A percentile compares a stretch with the other conserved stretches of the same genome.
Evolutionary conservation across 2,113 vertebrate species (phyloP).

Genomic region (Corapipo altera): DNA sequence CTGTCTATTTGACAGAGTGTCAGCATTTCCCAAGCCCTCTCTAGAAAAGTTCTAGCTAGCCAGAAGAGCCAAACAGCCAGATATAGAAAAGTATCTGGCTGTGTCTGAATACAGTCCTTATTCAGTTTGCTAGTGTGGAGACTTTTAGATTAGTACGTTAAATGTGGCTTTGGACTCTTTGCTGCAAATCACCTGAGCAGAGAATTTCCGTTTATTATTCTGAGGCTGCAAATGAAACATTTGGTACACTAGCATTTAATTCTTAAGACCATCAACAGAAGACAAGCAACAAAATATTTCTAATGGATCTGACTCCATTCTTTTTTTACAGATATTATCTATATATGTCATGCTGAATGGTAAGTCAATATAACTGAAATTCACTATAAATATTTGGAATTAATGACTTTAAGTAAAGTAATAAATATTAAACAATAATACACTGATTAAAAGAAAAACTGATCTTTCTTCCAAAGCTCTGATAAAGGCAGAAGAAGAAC

Average conservation of each 20-base stretch:
- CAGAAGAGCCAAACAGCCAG: not conserved
- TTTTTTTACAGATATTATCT: not conserved
- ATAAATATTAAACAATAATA: not conserved
- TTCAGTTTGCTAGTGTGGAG: not conserved
- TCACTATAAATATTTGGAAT: not conserved
- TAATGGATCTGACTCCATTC: not conserved
- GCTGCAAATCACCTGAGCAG: not conserved
- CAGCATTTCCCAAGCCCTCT: not conserved
- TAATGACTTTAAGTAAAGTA: not conserved
- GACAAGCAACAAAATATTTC: not conserved
- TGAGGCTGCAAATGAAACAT: not conserved
- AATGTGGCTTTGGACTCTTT: not conserved
- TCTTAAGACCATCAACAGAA: not conserved
- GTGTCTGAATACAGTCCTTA: not conserved
- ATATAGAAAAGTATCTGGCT: not conserved
- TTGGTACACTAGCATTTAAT: not conserved
- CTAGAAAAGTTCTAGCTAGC: not conserved
- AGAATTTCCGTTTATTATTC: not conserved
- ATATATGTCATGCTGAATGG: not conserved
- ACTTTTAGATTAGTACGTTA: not conserved
- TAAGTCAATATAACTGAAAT: not conserved
- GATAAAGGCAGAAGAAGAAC: not conserved
- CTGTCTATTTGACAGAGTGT: not conserved
- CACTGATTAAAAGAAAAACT: not conserved
- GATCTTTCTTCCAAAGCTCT: not conserved